Evolutionary conservation across 1,140 invertebrate genomes (phyloP).

Genomic region (Drosophila watanabei): DNA sequence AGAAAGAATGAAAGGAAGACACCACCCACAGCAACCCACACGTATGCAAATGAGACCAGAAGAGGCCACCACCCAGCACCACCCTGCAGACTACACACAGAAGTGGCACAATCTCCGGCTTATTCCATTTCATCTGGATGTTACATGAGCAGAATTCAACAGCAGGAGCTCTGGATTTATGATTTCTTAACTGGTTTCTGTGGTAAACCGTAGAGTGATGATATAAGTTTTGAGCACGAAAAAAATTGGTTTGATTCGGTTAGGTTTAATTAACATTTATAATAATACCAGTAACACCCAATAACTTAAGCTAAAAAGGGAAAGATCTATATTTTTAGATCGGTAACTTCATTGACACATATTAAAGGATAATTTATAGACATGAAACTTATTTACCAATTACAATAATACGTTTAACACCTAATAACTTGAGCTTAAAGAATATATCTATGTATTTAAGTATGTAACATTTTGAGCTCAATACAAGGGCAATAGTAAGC

Average conservation of each 20-base stretch:
- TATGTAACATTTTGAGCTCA: too few relatives aligned
- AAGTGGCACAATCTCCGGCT: conserved; percentile 6
- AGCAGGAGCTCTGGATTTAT: background rate
- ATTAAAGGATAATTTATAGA: too few relatives aligned
- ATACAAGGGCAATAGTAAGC: too few relatives aligned
- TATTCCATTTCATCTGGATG: conserved; percentile 22
- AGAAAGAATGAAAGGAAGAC: conserved; percentile 16
- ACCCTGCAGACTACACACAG: conserved; percentile 11
- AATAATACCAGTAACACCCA: too few relatives aligned
- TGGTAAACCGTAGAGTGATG: too few relatives aligned
- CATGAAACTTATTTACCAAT: too few relatives aligned
- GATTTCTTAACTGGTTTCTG: background rate
- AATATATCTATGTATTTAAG: too few relatives aligned
- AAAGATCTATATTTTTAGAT: too few relatives aligned
- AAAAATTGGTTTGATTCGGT: background rate
- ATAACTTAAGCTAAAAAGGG: too few relatives aligned
- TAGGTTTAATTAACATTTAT: background rate
- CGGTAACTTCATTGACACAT: too few relatives aligned
- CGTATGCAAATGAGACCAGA: conserved; percentile 50
- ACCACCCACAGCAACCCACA: conserved; percentile 25
- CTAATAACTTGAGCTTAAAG: too few relatives aligned
- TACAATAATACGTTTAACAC: too few relatives aligned
- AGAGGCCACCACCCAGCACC: background rate
- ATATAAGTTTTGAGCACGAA: background rate
- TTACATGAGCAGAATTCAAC: conserved; percentile 6